Evolutionary conservation across 2,888 invertebrate species (phyloP).

Genomic region (Arctia plantaginis): DNA sequence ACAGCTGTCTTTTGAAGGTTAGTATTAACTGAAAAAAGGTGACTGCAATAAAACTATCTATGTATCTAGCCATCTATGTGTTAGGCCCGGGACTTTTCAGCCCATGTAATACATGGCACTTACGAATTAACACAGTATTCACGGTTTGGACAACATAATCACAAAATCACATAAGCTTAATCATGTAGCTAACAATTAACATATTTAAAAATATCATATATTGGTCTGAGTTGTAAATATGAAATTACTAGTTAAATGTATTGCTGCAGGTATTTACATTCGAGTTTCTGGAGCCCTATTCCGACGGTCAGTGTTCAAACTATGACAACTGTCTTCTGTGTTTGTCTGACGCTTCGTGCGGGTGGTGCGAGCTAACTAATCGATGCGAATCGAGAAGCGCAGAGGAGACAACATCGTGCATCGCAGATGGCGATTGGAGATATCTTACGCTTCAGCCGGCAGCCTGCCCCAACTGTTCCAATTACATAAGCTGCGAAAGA

Average conservation of each 20-base stretch:
- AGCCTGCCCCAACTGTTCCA: slow-evolving; percentile 95
- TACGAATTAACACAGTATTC: no score
- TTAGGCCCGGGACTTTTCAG: no score
- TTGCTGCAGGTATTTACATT: slow-evolving; percentile 90
- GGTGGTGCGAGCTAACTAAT: slow-evolving; percentile 95
- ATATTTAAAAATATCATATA: no score
- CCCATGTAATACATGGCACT: no score
- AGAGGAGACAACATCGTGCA: slow-evolving; percentile 89
- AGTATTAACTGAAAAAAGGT: no score
- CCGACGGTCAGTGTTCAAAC: slow-evolving; percentile 91
- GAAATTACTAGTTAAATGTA: slow-evolving; percentile 38
- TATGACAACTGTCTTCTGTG: slow-evolving; percentile 95
- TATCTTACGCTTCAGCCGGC: slow-evolving; percentile 93
- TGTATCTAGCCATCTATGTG: no score
- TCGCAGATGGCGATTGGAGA: slow-evolving; percentile 88
- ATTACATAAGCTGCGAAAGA: slow-evolving; percentile 94
- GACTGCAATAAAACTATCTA: no score
- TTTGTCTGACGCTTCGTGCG: slow-evolving; percentile 94
- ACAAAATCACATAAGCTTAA: no score
- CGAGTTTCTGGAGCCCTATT: slow-evolving; percentile 95
- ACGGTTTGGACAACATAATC: no score
- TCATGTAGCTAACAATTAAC: no score
- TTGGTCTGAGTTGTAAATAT: neutral
- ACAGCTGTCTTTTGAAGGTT: no score
- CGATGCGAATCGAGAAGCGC: slow-evolving; percentile 89